Conservation (phyloP, 30 jellyfish, hydroid and myxozoan genomes). For the Hydractinia symbiolongicarpus region DNA sequence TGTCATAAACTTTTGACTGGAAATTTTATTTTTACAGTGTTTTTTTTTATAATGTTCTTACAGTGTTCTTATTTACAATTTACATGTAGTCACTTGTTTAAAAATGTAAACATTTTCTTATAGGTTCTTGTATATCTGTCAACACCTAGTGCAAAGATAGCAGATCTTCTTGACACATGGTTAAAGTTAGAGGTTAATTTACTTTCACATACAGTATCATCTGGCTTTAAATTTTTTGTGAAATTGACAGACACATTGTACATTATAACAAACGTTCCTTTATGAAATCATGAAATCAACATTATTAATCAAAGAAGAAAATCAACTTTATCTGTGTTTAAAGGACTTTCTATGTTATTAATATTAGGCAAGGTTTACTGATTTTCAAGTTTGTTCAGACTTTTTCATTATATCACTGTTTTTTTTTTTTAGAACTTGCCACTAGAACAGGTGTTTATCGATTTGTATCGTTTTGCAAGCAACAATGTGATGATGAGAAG, state of each 20-base stretch:
- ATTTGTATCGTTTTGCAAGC: conserved; percentile 4
- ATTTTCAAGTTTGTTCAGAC: not conserved
- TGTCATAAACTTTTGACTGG: too few species aligned
- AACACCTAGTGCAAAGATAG: not conserved
- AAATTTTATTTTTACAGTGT: too few species aligned
- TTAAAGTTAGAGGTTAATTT: conserved; percentile 5
- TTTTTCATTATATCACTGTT: not conserved
- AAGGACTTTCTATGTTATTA: too few species aligned
- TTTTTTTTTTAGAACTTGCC: not conserved
- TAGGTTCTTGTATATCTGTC: conserved; percentile 21
- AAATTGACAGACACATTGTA: too few species aligned
- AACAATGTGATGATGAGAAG: not conserved
- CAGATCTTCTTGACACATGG: not conserved
- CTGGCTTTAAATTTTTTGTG: not conserved
- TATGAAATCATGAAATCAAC: too few species aligned
- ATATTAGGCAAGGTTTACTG: not conserved
- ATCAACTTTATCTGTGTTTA: too few species aligned
- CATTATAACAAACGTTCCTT: too few species aligned
- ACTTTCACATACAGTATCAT: not conserved
- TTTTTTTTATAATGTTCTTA: too few species aligned
- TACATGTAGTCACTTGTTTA: too few species aligned
- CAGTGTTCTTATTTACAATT: too few species aligned
- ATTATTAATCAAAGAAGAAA: too few species aligned
- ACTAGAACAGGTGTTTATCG: conserved; percentile 1
- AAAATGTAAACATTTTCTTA: not conserved